Conservation (phyloP, 2,888 invertebrate species). For the Phengaris alcon region DNA sequence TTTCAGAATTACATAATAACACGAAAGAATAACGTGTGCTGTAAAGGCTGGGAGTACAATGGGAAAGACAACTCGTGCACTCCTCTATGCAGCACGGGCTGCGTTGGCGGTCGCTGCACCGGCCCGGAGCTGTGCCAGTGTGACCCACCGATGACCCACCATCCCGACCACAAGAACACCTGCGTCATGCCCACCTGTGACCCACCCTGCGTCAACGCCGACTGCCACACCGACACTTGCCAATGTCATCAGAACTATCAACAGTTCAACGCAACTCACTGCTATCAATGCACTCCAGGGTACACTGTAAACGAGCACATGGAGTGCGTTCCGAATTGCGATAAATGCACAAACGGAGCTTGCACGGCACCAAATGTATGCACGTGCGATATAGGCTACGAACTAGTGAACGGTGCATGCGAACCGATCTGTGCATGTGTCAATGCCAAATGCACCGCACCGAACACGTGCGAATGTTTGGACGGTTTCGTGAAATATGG, state of each 20-base stretch:
- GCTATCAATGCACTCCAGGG: slow-evolving; percentile 46
- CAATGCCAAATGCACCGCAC: slow-evolving; percentile 37
- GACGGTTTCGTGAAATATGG: slow-evolving; percentile 39
- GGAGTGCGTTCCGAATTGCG: slow-evolving; percentile 41
- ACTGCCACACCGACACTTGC: slow-evolving; percentile 60
- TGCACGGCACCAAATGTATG: slow-evolving; percentile 52
- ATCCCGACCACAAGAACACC: slow-evolving; percentile 52
- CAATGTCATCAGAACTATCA: slow-evolving; percentile 49
- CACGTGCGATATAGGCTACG: slow-evolving; percentile 48
- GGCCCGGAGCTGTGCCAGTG: slow-evolving; percentile 62
- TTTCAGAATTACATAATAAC: slow-evolving; percentile 53
- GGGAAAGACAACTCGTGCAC: slow-evolving; percentile 53
- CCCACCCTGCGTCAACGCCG: slow-evolving; percentile 55
- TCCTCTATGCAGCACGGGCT: slow-evolving; percentile 73
- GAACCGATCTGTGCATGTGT: slow-evolving; percentile 41
- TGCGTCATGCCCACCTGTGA: slow-evolving; percentile 56
- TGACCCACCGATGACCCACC: slow-evolving; percentile 51
- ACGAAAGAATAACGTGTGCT: slow-evolving; percentile 57
- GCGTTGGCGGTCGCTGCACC: slow-evolving; percentile 64
- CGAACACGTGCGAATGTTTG: slow-evolving; percentile 37
- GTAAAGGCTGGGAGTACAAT: slow-evolving; percentile 64
- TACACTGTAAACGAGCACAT: slow-evolving; percentile 36
- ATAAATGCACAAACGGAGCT: slow-evolving; percentile 41
- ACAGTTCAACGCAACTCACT: slow-evolving; percentile 45
- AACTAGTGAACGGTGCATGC: slow-evolving; percentile 41